phyloP scores from a whole-genome alignment of 2,113 vertebrate genomes.

The Oryzias celebensis region DNA sequence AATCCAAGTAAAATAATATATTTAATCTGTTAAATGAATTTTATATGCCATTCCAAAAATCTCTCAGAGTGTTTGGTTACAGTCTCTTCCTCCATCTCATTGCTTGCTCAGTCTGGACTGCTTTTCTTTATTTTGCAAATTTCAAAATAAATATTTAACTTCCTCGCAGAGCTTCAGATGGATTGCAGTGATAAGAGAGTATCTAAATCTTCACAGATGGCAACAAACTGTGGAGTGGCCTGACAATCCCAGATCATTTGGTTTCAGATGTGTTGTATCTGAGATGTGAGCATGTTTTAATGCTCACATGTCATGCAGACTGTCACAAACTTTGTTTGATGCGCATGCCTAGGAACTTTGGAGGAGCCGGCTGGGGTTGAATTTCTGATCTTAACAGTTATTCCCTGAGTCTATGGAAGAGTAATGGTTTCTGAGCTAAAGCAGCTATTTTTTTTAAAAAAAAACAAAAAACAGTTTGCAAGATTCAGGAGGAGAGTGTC shows the following conservation, averaged over 20 bases:
- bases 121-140: slow-evolving; percentile 40
- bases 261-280: slow-evolving; percentile 38
- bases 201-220: slow-evolving; percentile 48
- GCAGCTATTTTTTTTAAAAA: not conserved
- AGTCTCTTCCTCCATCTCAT: slow-evolving; percentile 46
- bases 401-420: not conserved
- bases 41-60: slow-evolving; percentile 46
- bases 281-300: slow-evolving; percentile 25
- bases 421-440: not conserved
- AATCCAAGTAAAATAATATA: slow-evolving; percentile 55
- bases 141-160: slow-evolving; percentile 58
- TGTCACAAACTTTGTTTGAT: slow-evolving; percentile 26
- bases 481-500: too few relatives aligned
- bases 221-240: slow-evolving; percentile 34
- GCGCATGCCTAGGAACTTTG: slow-evolving; percentile 9
- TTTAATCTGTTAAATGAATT: slow-evolving; percentile 70
- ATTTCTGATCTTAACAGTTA: too few relatives aligned
- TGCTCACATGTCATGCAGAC: slow-evolving; percentile 7
- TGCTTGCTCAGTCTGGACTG: slow-evolving; percentile 61
- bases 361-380: not conserved
- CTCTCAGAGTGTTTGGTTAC: slow-evolving; percentile 38
- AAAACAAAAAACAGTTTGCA: too few relatives aligned
- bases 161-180: slow-evolving; percentile 42
- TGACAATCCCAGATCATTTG: slow-evolving; percentile 50
- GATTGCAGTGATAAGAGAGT: slow-evolving; percentile 48